phyloP scores from a whole-genome alignment of 2,797 vertebrate species.

The Clarias fuscus region DNA sequence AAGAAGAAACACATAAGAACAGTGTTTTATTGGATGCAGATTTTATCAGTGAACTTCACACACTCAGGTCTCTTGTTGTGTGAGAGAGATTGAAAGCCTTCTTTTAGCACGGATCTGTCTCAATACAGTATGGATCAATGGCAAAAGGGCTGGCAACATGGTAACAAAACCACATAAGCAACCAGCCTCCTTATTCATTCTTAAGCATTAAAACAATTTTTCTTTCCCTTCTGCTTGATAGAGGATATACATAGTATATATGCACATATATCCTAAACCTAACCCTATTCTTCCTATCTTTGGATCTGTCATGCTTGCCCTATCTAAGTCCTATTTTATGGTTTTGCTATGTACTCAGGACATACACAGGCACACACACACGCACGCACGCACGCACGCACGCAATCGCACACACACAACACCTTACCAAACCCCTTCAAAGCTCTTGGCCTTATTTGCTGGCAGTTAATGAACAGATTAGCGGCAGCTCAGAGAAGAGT shows the following conservation, averaged over 20 bases:
- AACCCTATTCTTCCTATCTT: not conserved
- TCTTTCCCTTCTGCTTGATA: too few relatives aligned
- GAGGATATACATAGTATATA: too few relatives aligned
- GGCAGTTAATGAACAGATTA: constrained; percentile 86
- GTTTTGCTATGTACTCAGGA: not conserved
- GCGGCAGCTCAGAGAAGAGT: constrained; percentile 80
- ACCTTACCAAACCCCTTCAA: constrained; percentile 54
- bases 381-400: not conserved
- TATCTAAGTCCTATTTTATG: not conserved
- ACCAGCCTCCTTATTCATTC: not conserved
- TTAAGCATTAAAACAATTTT: too few relatives aligned
- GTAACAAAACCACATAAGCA: constrained; percentile 46
- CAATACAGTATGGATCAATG: constrained; percentile 47
- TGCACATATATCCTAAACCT: too few relatives aligned
- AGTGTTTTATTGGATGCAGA: not conserved
- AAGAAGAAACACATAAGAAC: not conserved
- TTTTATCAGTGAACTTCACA: constrained; percentile 1
- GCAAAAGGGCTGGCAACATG: constrained; percentile 30
- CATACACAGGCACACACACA: constrained; percentile 30
- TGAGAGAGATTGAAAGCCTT: constrained; percentile 34
- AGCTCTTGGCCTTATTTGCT: constrained; percentile 75
- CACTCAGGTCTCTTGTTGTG: not conserved
- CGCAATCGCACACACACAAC: constrained; percentile 5
- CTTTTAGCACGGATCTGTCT: not conserved
- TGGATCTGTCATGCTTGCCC: not conserved